Base-by-base conservation (phyloP, 2,113 vertebrate species). In the Lophura nycthemera region DNA sequence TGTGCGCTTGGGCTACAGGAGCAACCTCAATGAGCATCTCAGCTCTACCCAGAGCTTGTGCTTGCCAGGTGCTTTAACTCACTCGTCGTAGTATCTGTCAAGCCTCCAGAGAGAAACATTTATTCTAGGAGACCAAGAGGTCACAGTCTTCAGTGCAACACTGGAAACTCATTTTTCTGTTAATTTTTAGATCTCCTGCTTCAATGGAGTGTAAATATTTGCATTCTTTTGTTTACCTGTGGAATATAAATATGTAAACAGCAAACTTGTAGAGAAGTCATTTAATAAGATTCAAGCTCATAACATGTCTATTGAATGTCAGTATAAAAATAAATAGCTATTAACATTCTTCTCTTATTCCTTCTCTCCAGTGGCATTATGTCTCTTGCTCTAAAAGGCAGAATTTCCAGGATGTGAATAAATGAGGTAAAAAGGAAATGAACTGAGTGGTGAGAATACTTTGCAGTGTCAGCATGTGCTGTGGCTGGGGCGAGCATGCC, bases 31-130 rank as follows among this genome's bases (percentile, higher is more conserved):
- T 60, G 67, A 88, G n/a, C 72, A 93, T 34, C 38, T 90, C 69
- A 63, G 60, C 65, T 70, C 60, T 29, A 80, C 57, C 59, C 85
- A 67, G 30, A 74, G 27, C 22, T 60, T 42, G 7, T n/a, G 42
- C 59, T 91, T 92, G 64, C 90, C 92, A 86, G 56, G 72, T 74
- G 22, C 56, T 88, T 74, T 60, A 86, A 81, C 50, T 70, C 82
- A 66, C 36, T 50, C 52, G 21, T 67, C 52, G 19, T 67, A 74
- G 38, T 17, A 30, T 65, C 38, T 91, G 92, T 79, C 36, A 85
- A 74, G 29, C 7, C 36, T 88, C 80, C 72, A 71, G 19, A 77
- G 25, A 42, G 64, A 83, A 93, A 93, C 32, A 56, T 59, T 86
- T 83, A 50, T 24, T 34, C 32, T 11, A 71, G 65, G 50, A 74